Percentiles rank a stretch among this genome's conserved stretches.
Conservation (phyloP, 2,888 invertebrate genomes). For the Gryllus longicercus region DNA sequence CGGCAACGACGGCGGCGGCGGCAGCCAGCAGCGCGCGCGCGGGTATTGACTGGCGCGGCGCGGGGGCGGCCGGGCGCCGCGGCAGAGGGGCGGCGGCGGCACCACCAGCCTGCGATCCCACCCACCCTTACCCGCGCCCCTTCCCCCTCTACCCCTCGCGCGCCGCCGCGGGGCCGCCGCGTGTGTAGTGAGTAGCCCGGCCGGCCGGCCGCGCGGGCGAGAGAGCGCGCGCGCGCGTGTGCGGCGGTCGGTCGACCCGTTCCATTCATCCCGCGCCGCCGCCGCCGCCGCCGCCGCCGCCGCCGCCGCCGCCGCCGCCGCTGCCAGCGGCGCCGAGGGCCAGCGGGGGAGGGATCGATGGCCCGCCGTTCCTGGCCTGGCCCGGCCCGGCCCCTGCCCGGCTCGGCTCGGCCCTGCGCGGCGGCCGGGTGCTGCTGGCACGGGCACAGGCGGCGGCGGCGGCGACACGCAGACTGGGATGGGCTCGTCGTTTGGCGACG, state of each 20-base stretch:
- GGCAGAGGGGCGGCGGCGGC: too few species aligned
- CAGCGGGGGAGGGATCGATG: not conserved
- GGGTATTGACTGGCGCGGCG: not conserved
- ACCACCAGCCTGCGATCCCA: not conserved
- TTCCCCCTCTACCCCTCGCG: not conserved
- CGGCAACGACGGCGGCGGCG: not conserved
- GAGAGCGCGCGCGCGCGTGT: not conserved
- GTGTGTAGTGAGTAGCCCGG: conserved; percentile 11
- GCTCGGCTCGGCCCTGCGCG: not conserved
- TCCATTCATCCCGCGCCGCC: conserved; percentile 7
- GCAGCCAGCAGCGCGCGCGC: not conserved
- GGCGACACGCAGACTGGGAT: not conserved
- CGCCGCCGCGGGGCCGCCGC: not conserved
- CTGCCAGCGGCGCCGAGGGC: not conserved
- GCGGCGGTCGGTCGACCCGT: not conserved
- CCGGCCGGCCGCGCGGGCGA: not conserved
- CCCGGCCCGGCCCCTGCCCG: not conserved
- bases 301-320: too few species aligned
- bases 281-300: too few species aligned
- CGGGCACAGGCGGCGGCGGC: not conserved
- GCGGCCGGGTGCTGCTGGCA: not conserved
- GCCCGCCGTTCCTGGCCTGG: not conserved
- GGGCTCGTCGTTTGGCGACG: too few species aligned
- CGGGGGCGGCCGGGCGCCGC: not conserved
- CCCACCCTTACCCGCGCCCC: not conserved